phyloP scores from a whole-genome alignment of 1,140 invertebrate species.

The Palaemon carinicauda region DNA sequence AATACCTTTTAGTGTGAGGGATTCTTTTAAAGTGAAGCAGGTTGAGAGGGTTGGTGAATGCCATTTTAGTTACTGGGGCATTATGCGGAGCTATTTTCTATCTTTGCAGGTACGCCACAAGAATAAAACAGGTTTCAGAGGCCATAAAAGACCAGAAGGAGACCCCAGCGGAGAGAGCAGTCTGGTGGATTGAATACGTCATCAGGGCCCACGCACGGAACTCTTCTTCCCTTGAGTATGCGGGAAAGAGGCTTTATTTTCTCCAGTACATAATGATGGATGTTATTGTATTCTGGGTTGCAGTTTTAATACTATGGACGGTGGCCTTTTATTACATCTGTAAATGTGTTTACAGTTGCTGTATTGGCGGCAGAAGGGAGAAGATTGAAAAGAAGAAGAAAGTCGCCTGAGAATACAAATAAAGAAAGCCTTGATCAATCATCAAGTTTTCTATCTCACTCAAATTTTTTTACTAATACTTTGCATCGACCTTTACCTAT shows the following conservation, averaged over 20 bases:
- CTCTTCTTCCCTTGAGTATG: conserved; percentile 29
- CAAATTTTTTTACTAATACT: no score
- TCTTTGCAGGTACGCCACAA: conserved; percentile 54
- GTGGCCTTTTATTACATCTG: no score
- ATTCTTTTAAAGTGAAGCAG: no score
- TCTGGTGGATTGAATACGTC: conserved; percentile 62
- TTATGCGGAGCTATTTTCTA: not conserved
- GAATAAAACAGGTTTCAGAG: conserved; percentile 47
- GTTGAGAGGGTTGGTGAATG: not conserved
- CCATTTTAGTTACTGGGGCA: not conserved
- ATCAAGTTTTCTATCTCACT: no score
- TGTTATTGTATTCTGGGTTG: not conserved
- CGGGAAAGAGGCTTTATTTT: not conserved
- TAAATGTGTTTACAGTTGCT: no score
- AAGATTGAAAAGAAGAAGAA: no score
- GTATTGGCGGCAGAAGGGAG: no score
- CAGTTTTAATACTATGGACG: not conserved
- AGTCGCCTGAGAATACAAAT: no score
- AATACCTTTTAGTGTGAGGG: no score
- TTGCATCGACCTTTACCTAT: no score
- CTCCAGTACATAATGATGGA: conserved; percentile 18
- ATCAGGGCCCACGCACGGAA: conserved; percentile 61
- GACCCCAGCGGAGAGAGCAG: conserved; percentile 51
- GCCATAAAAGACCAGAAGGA: conserved; percentile 58
- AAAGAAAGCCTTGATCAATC: no score